These are phyloP conservation scores for Melipona beecheii DNA, from an alignment of 2,888 invertebrate species.

Conservation along the genomic window DNA sequence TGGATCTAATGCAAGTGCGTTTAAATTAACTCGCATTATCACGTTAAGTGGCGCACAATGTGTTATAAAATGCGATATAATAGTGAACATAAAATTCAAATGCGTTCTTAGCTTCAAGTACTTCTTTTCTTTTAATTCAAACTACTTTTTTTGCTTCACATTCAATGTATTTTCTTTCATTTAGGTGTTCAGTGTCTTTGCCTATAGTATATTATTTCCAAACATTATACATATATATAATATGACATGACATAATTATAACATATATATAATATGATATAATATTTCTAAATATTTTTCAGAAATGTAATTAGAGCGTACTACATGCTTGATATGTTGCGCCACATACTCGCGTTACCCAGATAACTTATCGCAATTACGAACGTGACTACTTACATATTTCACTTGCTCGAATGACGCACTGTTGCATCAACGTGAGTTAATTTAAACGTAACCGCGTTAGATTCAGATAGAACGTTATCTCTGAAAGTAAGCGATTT, in stretches of 20 bases:
- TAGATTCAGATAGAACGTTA: neutral
- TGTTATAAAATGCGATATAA: conserved; percentile 9
- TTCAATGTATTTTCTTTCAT: neutral
- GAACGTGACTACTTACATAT: neutral
- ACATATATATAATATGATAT: no score
- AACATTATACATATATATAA: no score
- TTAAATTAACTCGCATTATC: no score
- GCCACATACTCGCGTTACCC: neutral
- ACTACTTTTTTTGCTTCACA: neutral
- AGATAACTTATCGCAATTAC: conserved; percentile 19
- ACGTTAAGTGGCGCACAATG: neutral
- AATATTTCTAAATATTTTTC: neutral
- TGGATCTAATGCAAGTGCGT: no score
- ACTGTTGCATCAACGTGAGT: conserved; percentile 8
- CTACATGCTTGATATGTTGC: no score
- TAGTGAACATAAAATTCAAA: neutral
- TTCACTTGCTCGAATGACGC: conserved; percentile 3
- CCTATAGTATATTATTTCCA: no score
- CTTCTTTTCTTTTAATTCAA: neutral
- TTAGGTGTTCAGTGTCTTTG: neutral
- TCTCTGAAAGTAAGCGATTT: no score
- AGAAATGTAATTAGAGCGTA: neutral
- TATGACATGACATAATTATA: no score
- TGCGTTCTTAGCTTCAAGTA: neutral
- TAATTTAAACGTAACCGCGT: neutral